A percentile compares a stretch with the other conserved stretches of the same genome.
Evolutionary conservation across 2,797 vertebrate genomes (phyloP).

Genomic region (Falco cherrug): DNA sequence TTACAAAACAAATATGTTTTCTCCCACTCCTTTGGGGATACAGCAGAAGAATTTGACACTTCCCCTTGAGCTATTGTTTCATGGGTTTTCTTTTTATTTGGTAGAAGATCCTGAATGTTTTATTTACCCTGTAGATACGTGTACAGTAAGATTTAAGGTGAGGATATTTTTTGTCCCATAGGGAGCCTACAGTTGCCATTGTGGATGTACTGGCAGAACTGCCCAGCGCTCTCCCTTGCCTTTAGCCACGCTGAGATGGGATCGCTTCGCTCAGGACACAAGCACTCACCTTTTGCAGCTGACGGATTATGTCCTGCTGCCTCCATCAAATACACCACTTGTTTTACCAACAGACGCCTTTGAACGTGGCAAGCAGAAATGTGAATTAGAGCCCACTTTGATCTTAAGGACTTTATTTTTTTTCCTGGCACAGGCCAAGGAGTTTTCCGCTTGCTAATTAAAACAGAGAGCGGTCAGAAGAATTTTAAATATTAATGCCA

Average conservation of each 20-base stretch:
- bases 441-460: constrained; percentile 37
- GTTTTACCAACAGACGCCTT: neutral
- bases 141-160: neutral
- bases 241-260: neutral
- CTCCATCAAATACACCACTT: neutral
- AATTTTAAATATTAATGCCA: constrained; percentile 34
- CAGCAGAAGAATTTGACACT: neutral
- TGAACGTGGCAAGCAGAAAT: neutral
- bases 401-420: neutral
- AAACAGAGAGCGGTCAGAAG: constrained; percentile 12
- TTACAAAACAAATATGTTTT: neutral
- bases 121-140: neutral
- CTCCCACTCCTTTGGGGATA: neutral
- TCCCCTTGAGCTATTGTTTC: neutral
- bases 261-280: neutral
- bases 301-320: neutral
- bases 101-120: neutral
- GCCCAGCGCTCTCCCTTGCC: neutral
- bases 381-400: constrained; percentile 7
- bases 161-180: neutral
- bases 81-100: neutral
- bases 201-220: neutral
- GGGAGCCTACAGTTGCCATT: neutral
- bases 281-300: neutral
- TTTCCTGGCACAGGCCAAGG: neutral